A percentile compares a stretch with the other conserved stretches of the same genome.
Conservation (phyloP, 2,113 vertebrate genomes). For the Micronisus gabar region DNA sequence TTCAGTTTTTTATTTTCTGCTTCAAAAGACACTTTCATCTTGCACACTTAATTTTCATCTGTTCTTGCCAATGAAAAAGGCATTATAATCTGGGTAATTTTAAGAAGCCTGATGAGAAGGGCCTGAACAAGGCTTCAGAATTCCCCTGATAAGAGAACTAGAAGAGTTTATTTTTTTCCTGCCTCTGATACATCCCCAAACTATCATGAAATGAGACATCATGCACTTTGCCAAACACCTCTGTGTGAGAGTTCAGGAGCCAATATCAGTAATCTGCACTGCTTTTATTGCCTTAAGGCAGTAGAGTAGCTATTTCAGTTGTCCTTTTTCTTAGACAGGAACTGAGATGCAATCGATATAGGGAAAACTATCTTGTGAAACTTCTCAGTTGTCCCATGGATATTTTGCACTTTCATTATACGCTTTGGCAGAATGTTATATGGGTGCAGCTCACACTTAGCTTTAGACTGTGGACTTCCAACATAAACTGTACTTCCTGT, state of each 20-base stretch:
- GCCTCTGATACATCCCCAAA: neutral
- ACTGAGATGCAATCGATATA: neutral
- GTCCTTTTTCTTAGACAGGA: neutral
- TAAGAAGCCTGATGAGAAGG: neutral
- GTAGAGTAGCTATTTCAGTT: neutral
- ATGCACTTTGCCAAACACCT: neutral
- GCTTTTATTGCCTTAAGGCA: neutral
- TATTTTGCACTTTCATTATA: neutral
- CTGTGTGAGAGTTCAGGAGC: neutral
- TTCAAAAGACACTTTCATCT: constrained; percentile 37
- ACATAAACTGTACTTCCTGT: neutral
- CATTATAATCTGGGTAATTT: neutral
- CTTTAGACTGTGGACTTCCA: neutral
- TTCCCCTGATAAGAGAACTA: neutral
- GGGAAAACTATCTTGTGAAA: neutral
- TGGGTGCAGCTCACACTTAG: neutral
- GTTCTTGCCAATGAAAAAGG: neutral
- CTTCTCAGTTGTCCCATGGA: neutral
- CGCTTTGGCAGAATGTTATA: neutral
- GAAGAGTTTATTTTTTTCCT: neutral
- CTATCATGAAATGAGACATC: neutral
- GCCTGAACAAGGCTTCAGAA: neutral
- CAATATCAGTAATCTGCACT: neutral
- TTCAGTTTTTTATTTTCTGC: neutral
- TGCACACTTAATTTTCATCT: neutral